Base-by-base conservation (phyloP, 1,140 invertebrate species). In the Xylocopa sonorina region DNA sequence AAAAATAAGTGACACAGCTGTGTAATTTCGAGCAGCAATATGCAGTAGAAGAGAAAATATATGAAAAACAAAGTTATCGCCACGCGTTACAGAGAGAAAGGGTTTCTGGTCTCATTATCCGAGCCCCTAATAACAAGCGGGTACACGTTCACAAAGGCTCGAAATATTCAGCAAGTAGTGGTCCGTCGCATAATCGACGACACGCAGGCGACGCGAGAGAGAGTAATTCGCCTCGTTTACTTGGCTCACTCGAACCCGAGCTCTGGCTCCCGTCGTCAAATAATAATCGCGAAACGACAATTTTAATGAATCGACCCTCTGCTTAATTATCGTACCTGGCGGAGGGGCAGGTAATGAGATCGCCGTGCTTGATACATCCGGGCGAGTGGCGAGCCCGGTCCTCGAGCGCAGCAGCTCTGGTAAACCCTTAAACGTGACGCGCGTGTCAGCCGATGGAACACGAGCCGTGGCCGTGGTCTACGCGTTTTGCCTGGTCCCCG, bases 231-330 rank as follows among this genome's bases (percentile, higher is more conserved):
- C 66, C 38, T 53, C 46, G 63, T 84, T 83, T 69, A 69, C 9
- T 10, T 0, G 29, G 1, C 53, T 32, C 18, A 63, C 43, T 55
- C 41, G 14, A 53, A 73, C 0, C 27, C 27, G n/a, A 18, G n/a
- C 24, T 72, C 64, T 82, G n/a, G n/a, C n/a, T 50, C 60, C 46
- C 18, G 27, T 27, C 21, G 21, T 21, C 27, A 57, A 79, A 78
- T 85, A 67, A 81, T 86, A 86, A 83, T 83, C 69, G 68, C 75
- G 80, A 78, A 85, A 43, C 63, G 76, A 34, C 74, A 62, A 87
- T 85, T 87, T 87, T 87, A 87, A 87, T 78, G 85, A 87, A 86
- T 82, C 53, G 69, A 53, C 85, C 58, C 68, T 78, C 67, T 14
- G 76, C 77, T 80, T 74, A 77, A 87, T 82, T 84, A 87, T 71